Evolutionary conservation across 2,888 invertebrate species (phyloP).

Genomic region (Sesia bembeciformis): DNA sequence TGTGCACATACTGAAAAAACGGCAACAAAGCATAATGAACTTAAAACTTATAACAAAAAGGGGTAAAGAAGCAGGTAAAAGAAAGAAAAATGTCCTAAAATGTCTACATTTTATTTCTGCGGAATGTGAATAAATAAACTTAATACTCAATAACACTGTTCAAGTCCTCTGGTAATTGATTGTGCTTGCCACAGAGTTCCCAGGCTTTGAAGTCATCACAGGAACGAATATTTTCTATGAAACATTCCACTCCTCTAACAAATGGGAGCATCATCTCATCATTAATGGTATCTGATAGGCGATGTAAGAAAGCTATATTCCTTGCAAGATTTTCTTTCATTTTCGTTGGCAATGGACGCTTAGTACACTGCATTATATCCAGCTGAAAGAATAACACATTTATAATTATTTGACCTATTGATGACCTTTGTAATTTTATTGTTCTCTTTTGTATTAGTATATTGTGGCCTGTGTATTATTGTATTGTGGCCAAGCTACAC

Average conservation of each 20-base stretch:
- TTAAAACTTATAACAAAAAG: conserved; percentile 2
- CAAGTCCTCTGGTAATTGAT: conserved; percentile 60
- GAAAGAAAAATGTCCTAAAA: conserved; percentile 16
- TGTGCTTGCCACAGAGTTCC: conserved; percentile 57
- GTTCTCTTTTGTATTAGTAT: too few species aligned
- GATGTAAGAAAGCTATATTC: conserved; percentile 58
- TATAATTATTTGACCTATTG: too few species aligned
- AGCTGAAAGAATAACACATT: conserved; percentile 36
- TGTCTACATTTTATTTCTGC: conserved; percentile 26
- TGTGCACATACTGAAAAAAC: too few species aligned
- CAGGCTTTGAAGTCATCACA: conserved; percentile 66
- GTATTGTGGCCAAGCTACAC: too few species aligned
- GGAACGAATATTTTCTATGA: conserved; percentile 51
- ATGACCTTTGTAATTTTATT: too few species aligned
- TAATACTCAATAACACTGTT: conserved; percentile 64
- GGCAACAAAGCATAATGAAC: neutral
- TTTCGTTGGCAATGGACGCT: conserved; percentile 47
- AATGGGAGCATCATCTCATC: conserved; percentile 63
- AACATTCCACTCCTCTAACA: conserved; percentile 58
- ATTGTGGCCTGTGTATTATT: too few species aligned
- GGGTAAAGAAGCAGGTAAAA: conserved; percentile 7
- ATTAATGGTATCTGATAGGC: conserved; percentile 56
- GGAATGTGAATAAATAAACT: conserved; percentile 34
- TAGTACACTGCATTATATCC: conserved; percentile 57
- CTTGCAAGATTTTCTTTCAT: conserved; percentile 59